Evolutionary conservation across 1,140 invertebrate genomes (phyloP), one percentile per base, ranked within the genome.

Genomic region (Tenebrio molitor): DNA sequence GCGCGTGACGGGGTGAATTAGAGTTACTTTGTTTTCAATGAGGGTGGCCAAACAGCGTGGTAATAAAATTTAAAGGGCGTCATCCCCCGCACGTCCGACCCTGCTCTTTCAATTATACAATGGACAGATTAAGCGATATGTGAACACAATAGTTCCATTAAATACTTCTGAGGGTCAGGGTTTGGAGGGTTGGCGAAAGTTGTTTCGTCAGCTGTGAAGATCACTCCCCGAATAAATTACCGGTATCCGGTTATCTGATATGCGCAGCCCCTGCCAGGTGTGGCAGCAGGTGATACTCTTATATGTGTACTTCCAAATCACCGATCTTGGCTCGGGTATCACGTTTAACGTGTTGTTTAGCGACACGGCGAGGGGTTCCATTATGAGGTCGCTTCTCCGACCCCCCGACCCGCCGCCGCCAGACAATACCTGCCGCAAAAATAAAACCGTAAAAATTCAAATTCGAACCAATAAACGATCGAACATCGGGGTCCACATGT

Each of bases 121-220:
- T 68, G 41, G 36, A 41, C 65, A 46, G 64, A 66, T 66, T 66
- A 66, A 66, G 64, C 64, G 64, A 66, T 68, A 68, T 44, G 65
- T 46, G 41, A 68, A 68, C 65, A 68, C 65, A 68, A 68, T 68
- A 46, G 65, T 68, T 68, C 39, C 65, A 68, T 68, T 68, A 68
- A 68, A 68, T 68, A 50, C 41, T 68, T 68, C 65, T 29, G 21
- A 33, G 41, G 41, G 41, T 68, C 14, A 25, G 10, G 5, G 19
- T 16, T 29, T 21, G 50, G 64, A 23, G 41, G 64, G 64, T 42
- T 66, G 65, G 23, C 19, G 34, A 68, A 68, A 68, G 65, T 68
- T 68, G 41, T 68, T 68, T 68, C 42, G 65, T 68, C 65, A 68
- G 65, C 65, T 68, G 65, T 46, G 19, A 68, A 68, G 65, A 68